Evolutionary conservation across 2,888 invertebrate species (phyloP).

Genomic region (Drosophila birchii): DNA sequence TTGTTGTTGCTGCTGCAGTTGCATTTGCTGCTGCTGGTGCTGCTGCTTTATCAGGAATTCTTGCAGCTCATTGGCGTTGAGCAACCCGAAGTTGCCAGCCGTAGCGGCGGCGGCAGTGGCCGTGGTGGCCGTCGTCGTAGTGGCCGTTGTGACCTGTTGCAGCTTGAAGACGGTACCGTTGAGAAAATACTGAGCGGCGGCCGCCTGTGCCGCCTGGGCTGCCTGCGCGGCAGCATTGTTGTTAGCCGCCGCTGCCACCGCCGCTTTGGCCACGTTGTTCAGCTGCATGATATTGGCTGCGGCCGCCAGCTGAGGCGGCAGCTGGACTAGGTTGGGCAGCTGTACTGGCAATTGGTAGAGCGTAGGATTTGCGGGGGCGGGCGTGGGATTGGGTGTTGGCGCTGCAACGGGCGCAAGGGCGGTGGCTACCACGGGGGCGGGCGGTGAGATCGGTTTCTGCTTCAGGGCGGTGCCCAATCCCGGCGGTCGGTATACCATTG

Average conservation of each 20-base stretch:
- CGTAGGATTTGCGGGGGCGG: slow-evolving; percentile 75
- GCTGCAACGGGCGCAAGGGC: slow-evolving; percentile 18
- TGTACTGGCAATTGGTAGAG: slow-evolving; percentile 87
- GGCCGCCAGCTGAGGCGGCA: slow-evolving; percentile 87
- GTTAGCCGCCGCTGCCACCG: slow-evolving; percentile 70
- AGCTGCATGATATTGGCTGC: slow-evolving; percentile 85
- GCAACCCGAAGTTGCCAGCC: slow-evolving; percentile 74
- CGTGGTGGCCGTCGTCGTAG: slow-evolving; percentile 81
- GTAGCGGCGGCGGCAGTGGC: slow-evolving; percentile 76
- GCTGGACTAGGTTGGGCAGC: slow-evolving; percentile 88
- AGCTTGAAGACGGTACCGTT: slow-evolving; percentile 85
- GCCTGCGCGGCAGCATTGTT: slow-evolving; percentile 75
- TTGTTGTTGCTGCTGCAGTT: slow-evolving; percentile 52
- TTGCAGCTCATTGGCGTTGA: slow-evolving; percentile 76
- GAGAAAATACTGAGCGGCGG: slow-evolving; percentile 83
- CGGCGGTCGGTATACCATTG: slow-evolving; percentile 33
- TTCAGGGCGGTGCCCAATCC: slow-evolving; percentile 30
- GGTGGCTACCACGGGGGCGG: slow-evolving; percentile 25
- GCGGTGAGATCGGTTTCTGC: slow-evolving; percentile 38
- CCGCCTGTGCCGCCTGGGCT: slow-evolving; percentile 71
- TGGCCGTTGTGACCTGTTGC: slow-evolving; percentile 82
- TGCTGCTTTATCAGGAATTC: slow-evolving; percentile 79
- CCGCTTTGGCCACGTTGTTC: slow-evolving; percentile 82
- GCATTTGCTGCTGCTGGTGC: slow-evolving; percentile 52
- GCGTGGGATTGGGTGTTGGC: slow-evolving; percentile 35